These are phyloP conservation scores for Gallinago stenura DNA, from an alignment of 2,797 vertebrate genomes.

Conservation along the genomic window DNA sequence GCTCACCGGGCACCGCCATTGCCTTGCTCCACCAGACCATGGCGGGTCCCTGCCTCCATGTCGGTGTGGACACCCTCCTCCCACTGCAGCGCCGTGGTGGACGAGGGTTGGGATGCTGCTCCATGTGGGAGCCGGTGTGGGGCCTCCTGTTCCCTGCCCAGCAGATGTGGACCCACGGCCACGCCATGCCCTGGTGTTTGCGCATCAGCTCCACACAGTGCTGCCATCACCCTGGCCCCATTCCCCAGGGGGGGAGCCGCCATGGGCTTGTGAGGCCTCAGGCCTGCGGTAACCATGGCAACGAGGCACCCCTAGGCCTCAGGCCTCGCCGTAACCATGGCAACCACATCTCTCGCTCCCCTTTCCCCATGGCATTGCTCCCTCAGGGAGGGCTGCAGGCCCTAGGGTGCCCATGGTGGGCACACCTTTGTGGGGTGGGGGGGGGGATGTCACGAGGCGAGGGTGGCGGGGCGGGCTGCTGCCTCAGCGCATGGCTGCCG, in stretches of 20 bases:
- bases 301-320: background rate
- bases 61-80: background rate
- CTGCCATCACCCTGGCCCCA: background rate
- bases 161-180: fast-evolving
- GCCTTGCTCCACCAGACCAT: fast-evolving
- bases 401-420: background rate
- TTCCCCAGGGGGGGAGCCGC: fast-evolving
- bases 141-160: fast-evolving
- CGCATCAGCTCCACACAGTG: fast-evolving
- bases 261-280: background rate
- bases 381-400: background rate
- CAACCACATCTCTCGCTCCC: background rate
- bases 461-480: constrained; percentile 49
- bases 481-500: constrained; percentile 88
- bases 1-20: fast-evolving
- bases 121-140: background rate
- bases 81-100: fast-evolving
- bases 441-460: constrained; percentile 56
- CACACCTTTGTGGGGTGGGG: background rate
- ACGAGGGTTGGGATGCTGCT: background rate
- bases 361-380: background rate
- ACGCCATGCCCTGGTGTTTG: fast-evolving
- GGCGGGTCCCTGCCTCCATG: fast-evolving
- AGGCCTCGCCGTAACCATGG: background rate
- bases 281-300: background rate